These are phyloP conservation scores for Cybosia mesomella DNA, from an alignment of 2,888 invertebrate species.

Conservation along the genomic window DNA sequence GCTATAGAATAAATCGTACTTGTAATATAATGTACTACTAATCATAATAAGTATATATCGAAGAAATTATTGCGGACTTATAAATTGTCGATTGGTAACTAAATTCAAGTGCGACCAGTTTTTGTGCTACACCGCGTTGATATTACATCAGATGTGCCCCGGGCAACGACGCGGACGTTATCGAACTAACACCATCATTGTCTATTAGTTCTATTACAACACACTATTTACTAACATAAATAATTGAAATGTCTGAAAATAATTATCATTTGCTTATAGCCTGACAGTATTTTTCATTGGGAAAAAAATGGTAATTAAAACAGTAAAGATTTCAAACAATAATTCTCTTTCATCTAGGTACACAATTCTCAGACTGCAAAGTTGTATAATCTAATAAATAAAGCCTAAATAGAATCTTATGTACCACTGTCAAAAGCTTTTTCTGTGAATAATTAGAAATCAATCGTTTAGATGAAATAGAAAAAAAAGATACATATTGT, in stretches of 20 bases:
- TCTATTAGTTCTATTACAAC: conserved; percentile 9
- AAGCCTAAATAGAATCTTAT: conserved; percentile 21
- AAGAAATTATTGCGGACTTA: conserved; percentile 49
- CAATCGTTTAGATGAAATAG: conserved; percentile 34
- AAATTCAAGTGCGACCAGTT: conserved; percentile 75
- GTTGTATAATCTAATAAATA: too few species aligned
- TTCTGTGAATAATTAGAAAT: conserved; percentile 32
- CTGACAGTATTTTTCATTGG: too few species aligned
- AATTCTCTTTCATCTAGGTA: not conserved
- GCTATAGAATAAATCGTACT: conserved; percentile 24
- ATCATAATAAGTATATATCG: conserved; percentile 16
- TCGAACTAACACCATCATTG: conserved; percentile 45
- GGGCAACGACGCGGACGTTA: conserved; percentile 42
- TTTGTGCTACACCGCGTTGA: conserved; percentile 59
- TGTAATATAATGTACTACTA: conserved; percentile 31
- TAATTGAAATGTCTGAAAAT: not conserved
- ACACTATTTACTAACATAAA: conserved; percentile 5
- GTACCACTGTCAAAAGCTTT: conserved; percentile 27
- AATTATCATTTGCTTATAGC: not conserved
- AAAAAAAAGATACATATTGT: not conserved
- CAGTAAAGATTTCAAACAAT: conserved; percentile 21
- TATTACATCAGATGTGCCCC: conserved; percentile 69
- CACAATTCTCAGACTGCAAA: not conserved
- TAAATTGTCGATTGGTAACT: conserved; percentile 59
- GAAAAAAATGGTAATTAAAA: too few species aligned